Evolutionary conservation across 2,797 vertebrate genomes (phyloP), one percentile per base, ranked within the genome.

Genomic region (Smutsia temminckii): DNA sequence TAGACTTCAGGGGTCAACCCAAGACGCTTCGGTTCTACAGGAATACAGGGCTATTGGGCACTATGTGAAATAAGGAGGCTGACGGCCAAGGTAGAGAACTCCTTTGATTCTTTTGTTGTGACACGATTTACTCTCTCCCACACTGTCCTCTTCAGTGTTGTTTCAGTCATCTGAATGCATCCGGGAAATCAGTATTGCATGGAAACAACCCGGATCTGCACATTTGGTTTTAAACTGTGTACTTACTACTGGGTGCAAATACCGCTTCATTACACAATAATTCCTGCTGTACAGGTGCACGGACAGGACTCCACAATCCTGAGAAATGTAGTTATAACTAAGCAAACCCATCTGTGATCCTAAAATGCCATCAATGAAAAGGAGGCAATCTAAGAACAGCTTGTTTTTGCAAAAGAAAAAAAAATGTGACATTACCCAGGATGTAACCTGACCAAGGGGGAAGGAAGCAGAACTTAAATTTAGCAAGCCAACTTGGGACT

Each of bases 361-460:
- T 51, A 40, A 63, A 59, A 71, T n/a, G 29, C 57, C n/a, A 37
- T n/a, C n/a, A 46, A n/a, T 34, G 63, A 29, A 64, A 86, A 46
- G 46, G 74, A 89, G 46, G 34, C 18, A 18, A 29, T 34, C 61
- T 51, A 34, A 75, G 79, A 84, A 79, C 66, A 75, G 25, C 34
- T 59, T 37, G 20, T 92, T 92, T 87, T 77, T 93, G 86, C 61
- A 59, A 57, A 84, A 68, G 89, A 59, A 89, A 59, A 89, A 68
- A 68, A 66, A 42, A 21, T 10, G 5, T 63, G 32, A 42, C 61
- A 32, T 59, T 7, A 8, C 29, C 83, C 4, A 6, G 16, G 37
- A 23, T 16, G 32, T 59, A 51, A 63, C 46, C 5, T 25, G 9
- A 34, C 40, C 59, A 16, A n/a, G n/a, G 40, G 37, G 59, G 2